Evolutionary conservation across 35 echinoderm and acorn worm species (phyloP).

Genomic region (Lytechinus variegatus): DNA sequence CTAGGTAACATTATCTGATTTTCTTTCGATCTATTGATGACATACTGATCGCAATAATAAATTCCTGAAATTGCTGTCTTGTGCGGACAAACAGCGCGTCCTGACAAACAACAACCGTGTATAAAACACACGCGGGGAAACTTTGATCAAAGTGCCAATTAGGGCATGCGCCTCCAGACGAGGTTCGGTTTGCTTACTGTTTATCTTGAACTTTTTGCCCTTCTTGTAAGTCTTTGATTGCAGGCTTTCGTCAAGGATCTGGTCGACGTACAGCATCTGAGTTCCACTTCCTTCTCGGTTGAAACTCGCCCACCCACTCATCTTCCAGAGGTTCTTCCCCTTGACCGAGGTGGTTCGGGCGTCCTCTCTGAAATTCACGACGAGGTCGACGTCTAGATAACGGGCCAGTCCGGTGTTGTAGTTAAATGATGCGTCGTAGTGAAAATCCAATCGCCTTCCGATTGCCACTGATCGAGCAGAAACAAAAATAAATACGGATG

Average conservation of each 20-base stretch:
- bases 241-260: background rate
- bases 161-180: too few species aligned
- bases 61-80: too few species aligned
- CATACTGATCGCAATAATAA: too few species aligned
- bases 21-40: too few species aligned
- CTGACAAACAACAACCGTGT: too few species aligned
- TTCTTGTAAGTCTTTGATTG: background rate
- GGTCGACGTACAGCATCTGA: slow-evolving; percentile 20
- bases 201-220: background rate
- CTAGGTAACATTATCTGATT: too few species aligned
- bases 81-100: too few species aligned
- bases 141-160: too few species aligned
- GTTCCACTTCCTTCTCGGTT: background rate
- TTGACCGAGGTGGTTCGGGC: background rate
- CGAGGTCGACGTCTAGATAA: background rate
- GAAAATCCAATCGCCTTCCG: too few species aligned
- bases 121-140: too few species aligned
- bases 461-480: too few species aligned
- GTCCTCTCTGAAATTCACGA: background rate
- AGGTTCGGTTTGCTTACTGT: background rate
- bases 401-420: background rate
- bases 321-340: background rate
- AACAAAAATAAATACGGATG: too few species aligned
- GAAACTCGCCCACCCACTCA: slow-evolving; percentile 19
- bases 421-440: background rate